These are phyloP conservation scores for Tetramorium simillimum DNA, from an alignment of 1,140 invertebrate genomes.

Conservation along the genomic window DNA sequence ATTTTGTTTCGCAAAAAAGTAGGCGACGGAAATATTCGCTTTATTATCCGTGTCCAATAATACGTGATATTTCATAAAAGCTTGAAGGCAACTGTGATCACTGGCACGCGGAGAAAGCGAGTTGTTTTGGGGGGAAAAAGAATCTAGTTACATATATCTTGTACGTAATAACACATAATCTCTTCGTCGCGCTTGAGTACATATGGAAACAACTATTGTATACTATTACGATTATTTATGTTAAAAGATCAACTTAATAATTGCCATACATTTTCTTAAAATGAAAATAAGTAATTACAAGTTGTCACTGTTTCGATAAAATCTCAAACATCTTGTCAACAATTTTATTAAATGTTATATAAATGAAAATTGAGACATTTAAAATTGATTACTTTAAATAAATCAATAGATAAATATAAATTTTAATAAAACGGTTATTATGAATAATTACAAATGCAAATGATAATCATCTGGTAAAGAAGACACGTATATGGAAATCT, in stretches of 20 bases:
- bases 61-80: slow-evolving; percentile 40
- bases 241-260: not conserved
- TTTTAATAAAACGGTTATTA: not conserved
- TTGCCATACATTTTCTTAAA: not conserved
- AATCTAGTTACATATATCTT: slow-evolving; percentile 35
- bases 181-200: slow-evolving; percentile 36
- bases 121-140: slow-evolving; percentile 31
- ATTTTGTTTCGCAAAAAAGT: slow-evolving; percentile 55
- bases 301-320: not conserved
- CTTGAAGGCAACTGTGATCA: slow-evolving; percentile 17
- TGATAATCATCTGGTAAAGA: not conserved
- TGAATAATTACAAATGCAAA: not conserved
- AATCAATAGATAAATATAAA: not conserved
- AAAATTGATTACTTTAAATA: not conserved
- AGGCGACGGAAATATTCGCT: slow-evolving; percentile 54
- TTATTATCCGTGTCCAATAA: slow-evolving; percentile 60
- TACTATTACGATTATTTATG: not conserved
- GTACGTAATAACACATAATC: slow-evolving; percentile 27
- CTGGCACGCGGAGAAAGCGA: slow-evolving; percentile 35
- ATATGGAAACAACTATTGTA: slow-evolving; percentile 1
- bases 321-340: not conserved
- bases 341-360: not conserved
- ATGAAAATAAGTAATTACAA: not conserved
- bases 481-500: not conserved
- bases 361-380: not conserved